Base-by-base conservation (phyloP, 2,797 vertebrate genomes). In the Falco naumanni region DNA sequence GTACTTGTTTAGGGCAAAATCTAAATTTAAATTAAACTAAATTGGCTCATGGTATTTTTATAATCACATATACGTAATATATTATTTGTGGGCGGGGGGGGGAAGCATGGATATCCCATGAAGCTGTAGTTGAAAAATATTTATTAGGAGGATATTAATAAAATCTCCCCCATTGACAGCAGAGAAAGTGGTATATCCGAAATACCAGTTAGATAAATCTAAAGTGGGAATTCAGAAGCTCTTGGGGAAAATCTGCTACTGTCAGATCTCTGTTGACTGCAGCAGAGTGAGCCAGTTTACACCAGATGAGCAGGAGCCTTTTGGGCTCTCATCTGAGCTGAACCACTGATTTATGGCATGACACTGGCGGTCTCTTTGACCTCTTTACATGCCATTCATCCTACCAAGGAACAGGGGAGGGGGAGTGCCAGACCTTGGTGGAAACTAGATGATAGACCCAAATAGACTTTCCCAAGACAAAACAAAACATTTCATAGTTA, bases 1-100 rank as follows among this genome's bases (percentile, higher is more conserved):
- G 89, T 94, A 89, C 95, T 97, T 97, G 95, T 95, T 96, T 95
- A 97, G 91, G 93, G 93, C 89, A 97, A 95, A 96, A 96, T 97
- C 92, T 96, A 95, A 96, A 96, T 97, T 94, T 93, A 95, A 95
- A 96, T 96, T 79, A 96, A 96, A 90, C 50, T 71, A 87, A 94
- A 95, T 92, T 88, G 89, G 85, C 72, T 88, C 43, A n/a, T 70
- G 82, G 34, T 81, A 85, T 91, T 91, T 93, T 93, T 93, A 77
- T 89, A 91, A 93, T 74, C 69, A 56, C 17, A 39, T 86, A 45
- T 57, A 56, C 0, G 0, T 63, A 86, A 53, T 34, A 17, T n/a
- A 54, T 41, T 89, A 68, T 70, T 76, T 83, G 82, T 83, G 82
- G 20, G 28, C 18, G 17, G 6, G 59, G 29, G 39, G 22, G 25